phyloP scores from a whole-genome alignment of 1,140 invertebrate genomes.

The Hormaphis cornu region DNA sequence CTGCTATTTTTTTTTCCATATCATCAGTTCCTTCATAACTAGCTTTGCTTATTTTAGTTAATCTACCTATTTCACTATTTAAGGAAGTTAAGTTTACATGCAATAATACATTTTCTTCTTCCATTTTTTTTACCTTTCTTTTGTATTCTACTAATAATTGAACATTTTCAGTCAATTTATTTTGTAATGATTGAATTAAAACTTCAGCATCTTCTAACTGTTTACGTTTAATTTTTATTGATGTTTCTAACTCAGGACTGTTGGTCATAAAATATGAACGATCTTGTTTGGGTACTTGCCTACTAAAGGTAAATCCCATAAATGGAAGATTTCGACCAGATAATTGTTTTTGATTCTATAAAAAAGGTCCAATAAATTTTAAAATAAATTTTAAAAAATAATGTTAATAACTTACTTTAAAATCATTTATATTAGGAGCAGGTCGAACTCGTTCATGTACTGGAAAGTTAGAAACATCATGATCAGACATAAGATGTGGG shows the following conservation, averaged over 20 bases:
- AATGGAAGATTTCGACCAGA: constrained; percentile 97
- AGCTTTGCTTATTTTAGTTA: constrained; percentile 23
- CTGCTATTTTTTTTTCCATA: constrained; percentile 14
- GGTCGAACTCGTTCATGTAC: constrained; percentile 21
- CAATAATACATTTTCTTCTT: constrained; percentile 26
- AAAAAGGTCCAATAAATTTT: constrained; percentile 43
- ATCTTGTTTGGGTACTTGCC: constrained; percentile 14
- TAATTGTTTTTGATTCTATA: constrained; percentile 92
- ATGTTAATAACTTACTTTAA: constrained; percentile 1
- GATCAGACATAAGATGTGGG: constrained; percentile 89
- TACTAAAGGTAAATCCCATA: constrained; percentile 87
- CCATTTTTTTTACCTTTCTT: constrained; percentile 17
- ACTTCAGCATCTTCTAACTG: constrained; percentile 24
- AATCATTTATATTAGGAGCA: constrained; percentile 28
- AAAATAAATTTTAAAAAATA: background rate
- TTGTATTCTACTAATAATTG: constrained; percentile 1
- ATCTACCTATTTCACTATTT: constrained; percentile 24
- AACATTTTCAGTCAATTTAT: constrained; percentile 5
- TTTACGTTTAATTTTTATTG: constrained; percentile 7
- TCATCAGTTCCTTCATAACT: background rate
- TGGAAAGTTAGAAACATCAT: constrained; percentile 95
- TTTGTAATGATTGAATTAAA: constrained; percentile 21
- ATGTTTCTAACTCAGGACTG: constrained; percentile 11
- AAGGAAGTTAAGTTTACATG: constrained; percentile 5
- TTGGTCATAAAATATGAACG: constrained; percentile 11